These are phyloP conservation scores for Acipenser ruthenus DNA, from an alignment of 2,797 vertebrate genomes.

Conservation along the genomic window DNA sequence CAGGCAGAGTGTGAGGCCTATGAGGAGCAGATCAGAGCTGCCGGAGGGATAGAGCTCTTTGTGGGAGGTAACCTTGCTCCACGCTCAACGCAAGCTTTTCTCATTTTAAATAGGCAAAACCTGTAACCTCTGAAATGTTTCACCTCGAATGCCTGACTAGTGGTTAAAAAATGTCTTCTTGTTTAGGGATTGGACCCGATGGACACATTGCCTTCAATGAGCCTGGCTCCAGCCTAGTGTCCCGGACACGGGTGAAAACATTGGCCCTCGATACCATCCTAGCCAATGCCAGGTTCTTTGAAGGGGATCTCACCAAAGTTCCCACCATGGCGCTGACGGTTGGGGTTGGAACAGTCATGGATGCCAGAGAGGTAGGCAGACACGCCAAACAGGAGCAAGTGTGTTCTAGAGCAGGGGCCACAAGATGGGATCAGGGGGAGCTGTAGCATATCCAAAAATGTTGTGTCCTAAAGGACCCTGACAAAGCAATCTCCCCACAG, in stretches of 20 bases:
- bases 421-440: too few species aligned
- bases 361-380: conserved; percentile 79
- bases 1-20: conserved; percentile 76
- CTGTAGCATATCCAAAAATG: too few species aligned
- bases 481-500: too few species aligned
- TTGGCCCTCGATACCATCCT: conserved; percentile 90
- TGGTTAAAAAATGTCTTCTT: not conserved
- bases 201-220: conserved; percentile 98
- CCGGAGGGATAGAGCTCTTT: conserved; percentile 90
- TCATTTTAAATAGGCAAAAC: not conserved
- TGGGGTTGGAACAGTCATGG: conserved; percentile 96
- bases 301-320: conserved; percentile 83
- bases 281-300: conserved; percentile 91
- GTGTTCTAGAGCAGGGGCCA: too few species aligned
- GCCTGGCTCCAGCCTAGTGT: conserved; percentile 86
- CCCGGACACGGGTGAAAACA: conserved; percentile 91
- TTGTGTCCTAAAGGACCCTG: too few species aligned
- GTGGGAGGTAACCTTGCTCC: conserved; percentile 76
- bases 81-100: not conserved
- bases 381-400: too few species aligned
- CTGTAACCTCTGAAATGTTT: not conserved
- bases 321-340: conserved; percentile 96
- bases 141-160: not conserved
- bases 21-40: conserved; percentile 81
- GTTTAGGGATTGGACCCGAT: conserved; percentile 86